Conservation (phyloP, 30 jellyfish, hydroid and myxozoan species). For the Aurelia sp. region DNA sequence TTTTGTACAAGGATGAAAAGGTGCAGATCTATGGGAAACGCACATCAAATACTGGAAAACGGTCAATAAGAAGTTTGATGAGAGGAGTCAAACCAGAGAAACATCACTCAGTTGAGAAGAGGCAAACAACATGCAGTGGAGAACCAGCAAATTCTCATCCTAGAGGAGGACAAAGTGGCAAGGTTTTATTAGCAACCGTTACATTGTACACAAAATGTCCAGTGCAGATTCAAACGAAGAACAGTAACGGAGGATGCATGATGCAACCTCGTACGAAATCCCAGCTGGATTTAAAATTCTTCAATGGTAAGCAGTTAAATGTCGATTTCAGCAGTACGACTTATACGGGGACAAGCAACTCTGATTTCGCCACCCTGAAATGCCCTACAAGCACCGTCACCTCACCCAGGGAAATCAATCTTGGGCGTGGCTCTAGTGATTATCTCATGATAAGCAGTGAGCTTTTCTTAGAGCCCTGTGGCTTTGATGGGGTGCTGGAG, state of each 20-base stretch:
- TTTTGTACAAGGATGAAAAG: neutral
- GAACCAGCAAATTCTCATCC: constrained; percentile 3
- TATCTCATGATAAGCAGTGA: neutral
- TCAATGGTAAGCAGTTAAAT: neutral
- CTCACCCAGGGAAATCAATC: neutral
- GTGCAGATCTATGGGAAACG: constrained; percentile 6
- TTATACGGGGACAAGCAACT: neutral
- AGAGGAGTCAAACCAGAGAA: neutral
- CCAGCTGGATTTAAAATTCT: constrained; percentile 1
- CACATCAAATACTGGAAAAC: neutral
- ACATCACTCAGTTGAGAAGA: neutral
- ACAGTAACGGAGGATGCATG: constrained; percentile 2
- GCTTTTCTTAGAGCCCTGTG: constrained; percentile 12
- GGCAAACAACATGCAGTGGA: neutral
- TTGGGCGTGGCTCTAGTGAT: neutral
- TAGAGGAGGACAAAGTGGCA: constrained; percentile 9
- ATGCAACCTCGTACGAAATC: constrained; percentile 6
- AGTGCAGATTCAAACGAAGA: neutral
- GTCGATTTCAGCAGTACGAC: neutral
- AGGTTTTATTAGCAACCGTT: constrained; percentile 16
- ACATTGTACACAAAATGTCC: neutral
- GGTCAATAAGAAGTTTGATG: neutral
- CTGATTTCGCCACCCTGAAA: neutral
- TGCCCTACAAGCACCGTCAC: constrained; percentile 25
- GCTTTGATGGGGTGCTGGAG: neutral